Base-by-base conservation (phyloP, 2,113 vertebrate genomes). In the Nansenia antarctica region DNA sequence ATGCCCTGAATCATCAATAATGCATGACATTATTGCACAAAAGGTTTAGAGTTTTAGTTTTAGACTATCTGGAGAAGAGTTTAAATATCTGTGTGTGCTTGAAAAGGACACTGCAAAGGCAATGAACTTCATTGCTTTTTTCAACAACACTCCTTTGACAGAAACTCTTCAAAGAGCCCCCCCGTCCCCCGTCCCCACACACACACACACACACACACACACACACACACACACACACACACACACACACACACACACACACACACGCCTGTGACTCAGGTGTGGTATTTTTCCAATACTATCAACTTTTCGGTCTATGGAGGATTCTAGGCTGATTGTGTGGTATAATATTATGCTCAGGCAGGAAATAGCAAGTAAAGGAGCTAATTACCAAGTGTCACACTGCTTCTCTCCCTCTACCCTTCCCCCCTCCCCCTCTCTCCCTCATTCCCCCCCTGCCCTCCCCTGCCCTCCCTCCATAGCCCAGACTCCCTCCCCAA, bases 291-390 rank as follows among this genome's bases (percentile, higher is more conserved):
- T 34, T 62, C 61, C 11, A 2, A 2, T 27, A 18, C 15, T 32
- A 52, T 60, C 0, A 12, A 22, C 65, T 73, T 63, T 64, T 42
- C 7, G 20, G 32, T 62, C 47, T 77, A 69, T n/a, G n/a, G n/a
- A n/a, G n/a, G 22, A 70, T 67, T 67, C 39, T 53, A 57, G 30
- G 49, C 53, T 55, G 58, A 79, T 72, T 74, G 45, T 74, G 45
- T 24, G 64, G n/a, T 27, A 37, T 62, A 75, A 59, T 60, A 37
- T 65, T 60, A 37, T 65, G 54, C 69, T 62, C 59, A 39, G 67
- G 73, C 64, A 82, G 60, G 71, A 80, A 79, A 62, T 58, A 70
- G 70, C 61, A 80, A 79, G 73, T 70, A 69, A n/a, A 65, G 66
- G 55, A 77, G 65, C 66, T 82, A 70, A 79, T 78, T 77, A 76